These are phyloP conservation scores for Steinernema scapterisci DNA, from an alignment of 2,888 invertebrate species.

Conservation along the genomic window DNA sequence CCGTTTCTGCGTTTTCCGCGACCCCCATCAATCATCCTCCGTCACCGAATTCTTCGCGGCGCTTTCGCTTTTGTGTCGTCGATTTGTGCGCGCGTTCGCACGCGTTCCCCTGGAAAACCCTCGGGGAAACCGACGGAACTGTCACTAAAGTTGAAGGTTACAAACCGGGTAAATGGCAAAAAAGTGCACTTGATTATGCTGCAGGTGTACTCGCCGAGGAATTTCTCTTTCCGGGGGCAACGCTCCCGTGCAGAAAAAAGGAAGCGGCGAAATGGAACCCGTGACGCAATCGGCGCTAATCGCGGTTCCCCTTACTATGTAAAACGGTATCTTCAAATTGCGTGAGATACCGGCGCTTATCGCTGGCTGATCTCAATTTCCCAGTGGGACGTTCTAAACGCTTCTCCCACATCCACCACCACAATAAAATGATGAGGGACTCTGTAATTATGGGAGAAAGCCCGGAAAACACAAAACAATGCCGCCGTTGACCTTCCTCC, in stretches of 20 bases:
- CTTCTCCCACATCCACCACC: background rate
- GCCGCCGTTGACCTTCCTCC: too few relatives aligned
- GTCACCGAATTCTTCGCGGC: background rate
- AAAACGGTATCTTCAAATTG: background rate
- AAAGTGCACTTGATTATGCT: constrained; percentile 20
- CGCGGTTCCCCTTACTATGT: background rate
- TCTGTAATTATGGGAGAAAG: background rate
- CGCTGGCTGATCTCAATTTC: background rate
- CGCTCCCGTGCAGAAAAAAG: background rate
- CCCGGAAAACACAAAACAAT: background rate
- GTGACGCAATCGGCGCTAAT: background rate
- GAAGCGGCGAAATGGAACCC: background rate
- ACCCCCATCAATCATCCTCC: constrained; percentile 5
- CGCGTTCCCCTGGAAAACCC: constrained; percentile 13
- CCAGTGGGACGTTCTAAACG: too few relatives aligned
- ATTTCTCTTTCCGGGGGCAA: constrained; percentile 1
- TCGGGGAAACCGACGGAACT: constrained; percentile 6
- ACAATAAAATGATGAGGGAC: background rate
- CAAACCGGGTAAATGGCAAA: background rate
- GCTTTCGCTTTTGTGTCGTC: background rate
- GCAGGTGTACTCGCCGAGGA: background rate
- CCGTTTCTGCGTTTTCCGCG: constrained; percentile 19
- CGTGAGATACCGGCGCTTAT: constrained; percentile 6
- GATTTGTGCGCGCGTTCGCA: constrained; percentile 4
- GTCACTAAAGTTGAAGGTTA: constrained; percentile 10